Base-by-base conservation (phyloP, 2,797 vertebrate genomes). In the Pygocentrus nattereri region DNA sequence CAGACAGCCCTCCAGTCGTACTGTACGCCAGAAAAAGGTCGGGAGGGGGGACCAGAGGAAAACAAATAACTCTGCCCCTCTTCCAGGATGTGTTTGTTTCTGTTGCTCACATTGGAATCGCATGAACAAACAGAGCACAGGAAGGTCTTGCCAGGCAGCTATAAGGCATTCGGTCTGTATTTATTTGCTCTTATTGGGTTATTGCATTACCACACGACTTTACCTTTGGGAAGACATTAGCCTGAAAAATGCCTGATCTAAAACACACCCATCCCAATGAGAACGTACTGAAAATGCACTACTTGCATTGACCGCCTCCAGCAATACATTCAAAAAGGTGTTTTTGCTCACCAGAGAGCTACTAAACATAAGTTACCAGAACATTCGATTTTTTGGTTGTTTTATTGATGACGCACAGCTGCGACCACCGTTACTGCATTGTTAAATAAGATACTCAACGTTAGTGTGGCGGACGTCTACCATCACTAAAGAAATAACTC, bases 31-130 rank as follows among this genome's bases (percentile, higher is more conserved):
- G 5, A 74, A 76, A 73, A 68, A 83, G 76, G n/a, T 8, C 4
- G 13, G 62, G 19, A 19, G 34, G 19, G 19, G 34, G 64, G 84
- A 82, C 78, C 87, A 87, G 89, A 91, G 83, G 88, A 94, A 94
- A 94, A 92, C 91, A 94, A 94, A 93, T 91, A 93, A 87, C 87
- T 82, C 87, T 92, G 91, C 90, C 87, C 84, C 78, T 79, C 81
- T 85, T 86, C 16, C 87, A 88, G 83, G 86, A 89, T 88, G 79
- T 91, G 91, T 94, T 94, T 93, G 93, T 92, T 92, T 92, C 91
- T 90, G 86, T 88, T 90, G 86, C 88, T 90, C 88, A 91, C 84
- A 83, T 88, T 92, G 88, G 86, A 91, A 90, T 89, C 67, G 30
- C 83, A 87, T 81, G 87, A 88, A 88, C 86, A 85, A 90, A 91